Percentiles rank a stretch among this genome's conserved stretches.
These are phyloP conservation scores for Tursiops truncatus DNA, from an alignment of 2,113 vertebrate genomes.

Conservation along the genomic window DNA sequence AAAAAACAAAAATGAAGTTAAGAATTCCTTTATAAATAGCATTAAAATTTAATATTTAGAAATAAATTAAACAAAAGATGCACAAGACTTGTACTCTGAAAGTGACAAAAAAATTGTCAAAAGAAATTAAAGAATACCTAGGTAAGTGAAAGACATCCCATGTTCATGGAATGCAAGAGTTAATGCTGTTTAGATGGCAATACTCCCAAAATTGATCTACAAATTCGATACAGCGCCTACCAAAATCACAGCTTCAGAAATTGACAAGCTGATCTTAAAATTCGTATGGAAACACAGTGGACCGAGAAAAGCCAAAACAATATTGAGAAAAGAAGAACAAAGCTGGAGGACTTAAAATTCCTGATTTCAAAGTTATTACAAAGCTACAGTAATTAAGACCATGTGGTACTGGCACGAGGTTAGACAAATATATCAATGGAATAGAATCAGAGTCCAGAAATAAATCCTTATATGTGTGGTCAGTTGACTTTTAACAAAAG, in stretches of 20 bases:
- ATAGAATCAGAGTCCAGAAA: not conserved
- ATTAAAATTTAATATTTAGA: not conserved
- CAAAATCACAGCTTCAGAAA: not conserved
- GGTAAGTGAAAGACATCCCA: not conserved
- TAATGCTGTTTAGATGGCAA: not conserved
- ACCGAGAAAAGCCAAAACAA: not conserved
- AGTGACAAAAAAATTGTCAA: not conserved
- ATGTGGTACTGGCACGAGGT: not conserved
- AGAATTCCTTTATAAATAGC: not conserved
- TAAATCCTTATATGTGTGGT: not conserved
- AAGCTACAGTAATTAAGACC: not conserved
- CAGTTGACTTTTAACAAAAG: not conserved
- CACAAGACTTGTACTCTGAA: not conserved
- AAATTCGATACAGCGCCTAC: not conserved
- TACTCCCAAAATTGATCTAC: not conserved
- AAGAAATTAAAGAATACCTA: not conserved
- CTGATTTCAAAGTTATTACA: not conserved
- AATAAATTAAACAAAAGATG: not conserved
- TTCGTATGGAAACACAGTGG: not conserved
- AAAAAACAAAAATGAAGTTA: not conserved
- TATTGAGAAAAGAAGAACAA: not conserved
- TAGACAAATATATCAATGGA: not conserved
- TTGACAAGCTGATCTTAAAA: not conserved
- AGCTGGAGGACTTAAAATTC: not conserved
- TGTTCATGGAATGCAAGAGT: not conserved